phyloP scores from a whole-genome alignment of 2,797 vertebrate species.

The Pteronotus mesoamericanus region DNA sequence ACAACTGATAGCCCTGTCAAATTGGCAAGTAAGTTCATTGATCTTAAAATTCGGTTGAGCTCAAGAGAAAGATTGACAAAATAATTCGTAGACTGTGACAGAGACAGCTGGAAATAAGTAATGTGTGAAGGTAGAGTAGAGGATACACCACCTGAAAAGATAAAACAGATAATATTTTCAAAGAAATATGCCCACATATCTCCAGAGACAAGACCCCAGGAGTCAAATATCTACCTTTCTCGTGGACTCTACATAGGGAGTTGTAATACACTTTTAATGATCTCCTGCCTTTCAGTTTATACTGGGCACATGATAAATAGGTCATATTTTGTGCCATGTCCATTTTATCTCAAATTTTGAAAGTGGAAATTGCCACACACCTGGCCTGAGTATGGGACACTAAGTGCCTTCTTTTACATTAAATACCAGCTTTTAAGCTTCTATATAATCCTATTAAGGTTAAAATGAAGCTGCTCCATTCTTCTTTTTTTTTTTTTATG shows the following conservation, averaged over 20 bases:
- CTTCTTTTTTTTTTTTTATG: neutral
- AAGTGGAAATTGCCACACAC: neutral
- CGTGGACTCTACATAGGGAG: neutral
- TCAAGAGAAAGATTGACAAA: conserved; percentile 66
- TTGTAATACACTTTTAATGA: neutral
- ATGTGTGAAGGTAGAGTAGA: conserved; percentile 14
- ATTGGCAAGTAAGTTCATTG: conserved; percentile 71
- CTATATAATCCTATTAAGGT: neutral
- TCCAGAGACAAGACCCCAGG: conserved; percentile 21
- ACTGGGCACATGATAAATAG: conserved; percentile 1
- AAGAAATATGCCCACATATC: conserved; percentile 24
- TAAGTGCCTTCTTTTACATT: neutral
- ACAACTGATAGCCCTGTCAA: conserved; percentile 72
- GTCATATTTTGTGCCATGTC: neutral
- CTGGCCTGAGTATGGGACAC: neutral
- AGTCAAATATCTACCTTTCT: conserved; percentile 1
- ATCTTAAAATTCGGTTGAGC: conserved; percentile 76
- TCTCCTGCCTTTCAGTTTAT: conserved; percentile 28
- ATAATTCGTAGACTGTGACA: conserved; percentile 52
- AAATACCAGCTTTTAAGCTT: neutral
- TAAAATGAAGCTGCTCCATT: neutral
- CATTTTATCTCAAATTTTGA: conserved; percentile 41
- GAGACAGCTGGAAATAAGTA: neutral
- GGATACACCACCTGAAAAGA: neutral
- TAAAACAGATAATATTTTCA: conserved; percentile 17